Base-by-base conservation (phyloP, 2,888 invertebrate species). In the Auanema sp. region DNA sequence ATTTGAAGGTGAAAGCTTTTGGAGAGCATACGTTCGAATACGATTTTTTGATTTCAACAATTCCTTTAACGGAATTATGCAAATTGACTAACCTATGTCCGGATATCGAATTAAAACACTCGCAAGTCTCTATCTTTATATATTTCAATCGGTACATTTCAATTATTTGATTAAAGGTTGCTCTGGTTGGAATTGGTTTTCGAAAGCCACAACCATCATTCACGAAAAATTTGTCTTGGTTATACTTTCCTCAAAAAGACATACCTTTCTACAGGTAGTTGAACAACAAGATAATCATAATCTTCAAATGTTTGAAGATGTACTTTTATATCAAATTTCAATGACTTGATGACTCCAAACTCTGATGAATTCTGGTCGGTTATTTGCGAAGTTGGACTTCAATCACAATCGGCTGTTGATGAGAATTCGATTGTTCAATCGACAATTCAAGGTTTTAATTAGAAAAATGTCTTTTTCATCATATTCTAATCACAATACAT, bases 281-380 rank as follows among this genome's bases (percentile, higher is more conserved):
- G 18, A 40, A 18, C 14, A 41, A n/a, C 16, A 11, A 55, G 49
- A 5, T 51, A 11, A 18, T 16, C 10, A 24, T 23, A 18, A 16
- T 52, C 52, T 52, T 11, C 11, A 10, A 52, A 5, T 16, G 12
- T 14, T 18, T 64, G 50, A 33, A 71, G 78, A 21, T 78, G 77
- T 65, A 79, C 78, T 6, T 67, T 78, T n/a, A 62, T 78, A 16
- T 78, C 78, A 8, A 78, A 78, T 60, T 78, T 79, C 68, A 71
- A 66, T 50, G 60, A 61, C n/a, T 25, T 57, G n/a, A 60, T 78
- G 59, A 76, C 76, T 8, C 78, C 78, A 1, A 68, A 78, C 50
- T 47, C 64, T 8, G 55, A 62, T 21, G 23, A 54, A 40, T 78
- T 51, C 58, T 78, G 78, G 78, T 78, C 77, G 21, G 74, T 78